Evolutionary conservation across 35 echinoderm and acorn worm genomes (phyloP).

Genomic region (Lytechinus pictus): DNA sequence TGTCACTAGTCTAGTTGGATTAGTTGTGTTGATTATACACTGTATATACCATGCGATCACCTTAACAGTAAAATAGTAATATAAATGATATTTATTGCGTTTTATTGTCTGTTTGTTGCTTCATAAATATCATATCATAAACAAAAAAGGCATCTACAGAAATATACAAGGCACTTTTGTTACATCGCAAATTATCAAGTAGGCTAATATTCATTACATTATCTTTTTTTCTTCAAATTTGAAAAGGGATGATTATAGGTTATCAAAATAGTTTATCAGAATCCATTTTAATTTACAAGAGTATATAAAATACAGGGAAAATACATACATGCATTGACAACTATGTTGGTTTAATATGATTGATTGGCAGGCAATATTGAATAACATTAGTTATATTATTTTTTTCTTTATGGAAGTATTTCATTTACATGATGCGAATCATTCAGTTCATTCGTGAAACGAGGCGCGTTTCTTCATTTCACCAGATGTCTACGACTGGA

Average conservation of each 20-base stretch:
- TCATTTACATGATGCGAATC: background rate
- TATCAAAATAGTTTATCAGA: background rate
- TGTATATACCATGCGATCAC: background rate
- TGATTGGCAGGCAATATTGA: background rate
- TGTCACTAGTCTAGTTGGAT: background rate
- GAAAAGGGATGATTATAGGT: background rate
- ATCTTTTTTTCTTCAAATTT: background rate
- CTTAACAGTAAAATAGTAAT: background rate
- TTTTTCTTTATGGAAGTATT: background rate
- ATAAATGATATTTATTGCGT: constrained; percentile 9
- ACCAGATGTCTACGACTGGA: too few relatives aligned
- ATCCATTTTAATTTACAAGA: constrained; percentile 13
- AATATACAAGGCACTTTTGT: background rate
- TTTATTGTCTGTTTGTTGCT: background rate
- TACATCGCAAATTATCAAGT: background rate
- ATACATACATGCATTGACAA: background rate
- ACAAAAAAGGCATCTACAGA: constrained; percentile 2
- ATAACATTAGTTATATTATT: background rate
- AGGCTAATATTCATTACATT: background rate
- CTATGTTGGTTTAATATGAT: background rate
- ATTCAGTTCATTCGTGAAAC: too few relatives aligned
- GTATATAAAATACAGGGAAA: background rate
- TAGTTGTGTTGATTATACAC: background rate
- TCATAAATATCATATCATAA: constrained; percentile 6
- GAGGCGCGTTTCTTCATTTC: too few relatives aligned